Base-by-base conservation (phyloP, 1,140 invertebrate species). In the Drosophila teissieri region DNA sequence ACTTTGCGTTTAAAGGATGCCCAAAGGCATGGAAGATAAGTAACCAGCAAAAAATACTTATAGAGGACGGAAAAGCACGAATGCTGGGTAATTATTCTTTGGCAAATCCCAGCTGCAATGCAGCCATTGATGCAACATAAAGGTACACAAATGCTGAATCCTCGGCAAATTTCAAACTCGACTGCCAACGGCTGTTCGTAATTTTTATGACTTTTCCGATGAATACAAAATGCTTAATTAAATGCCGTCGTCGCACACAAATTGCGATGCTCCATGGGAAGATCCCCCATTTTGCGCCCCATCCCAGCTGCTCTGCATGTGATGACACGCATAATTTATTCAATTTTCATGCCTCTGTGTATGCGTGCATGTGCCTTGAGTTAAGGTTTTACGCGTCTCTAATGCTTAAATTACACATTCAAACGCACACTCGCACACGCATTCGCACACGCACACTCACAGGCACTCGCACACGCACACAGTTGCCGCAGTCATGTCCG, bases 271-370 rank as follows among this genome's bases (percentile, higher is more conserved):
- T 61, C 39, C 27, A 31, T 44, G 45, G 61, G 34, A 27, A 45
- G 36, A 24, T 61, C 39, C 24, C 52, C 52, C 37, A 19, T 37
- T 22, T 27, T 24, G 37, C 22, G 68, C 45, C 54, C 31, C 7
- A 31, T 31, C 7, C 31, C 31, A 31, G 31, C 31, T 64, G 44
- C 68, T 67, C 69, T 45, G 73, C 77, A 84, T 89, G 85, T 89
- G 84, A 90, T 89, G 84, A 89, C 84, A 89, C 84, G 85, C 84
- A 89, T 89, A 89, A 89, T 89, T 89, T 89, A 89, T 89, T 89
- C 85, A 89, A 89, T 89, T 89, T 88, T 67, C 84, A 58, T 80
- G 73, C 70, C 63, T 67, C 24, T 22, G 37, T 46, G 39, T 56
- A 17, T 63, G 51, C 53, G 46, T 46, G 65, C 39, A 15, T 55